These are phyloP conservation scores for Watsonalla binaria DNA, from an alignment of 2,888 invertebrate genomes.

Conservation along the genomic window DNA sequence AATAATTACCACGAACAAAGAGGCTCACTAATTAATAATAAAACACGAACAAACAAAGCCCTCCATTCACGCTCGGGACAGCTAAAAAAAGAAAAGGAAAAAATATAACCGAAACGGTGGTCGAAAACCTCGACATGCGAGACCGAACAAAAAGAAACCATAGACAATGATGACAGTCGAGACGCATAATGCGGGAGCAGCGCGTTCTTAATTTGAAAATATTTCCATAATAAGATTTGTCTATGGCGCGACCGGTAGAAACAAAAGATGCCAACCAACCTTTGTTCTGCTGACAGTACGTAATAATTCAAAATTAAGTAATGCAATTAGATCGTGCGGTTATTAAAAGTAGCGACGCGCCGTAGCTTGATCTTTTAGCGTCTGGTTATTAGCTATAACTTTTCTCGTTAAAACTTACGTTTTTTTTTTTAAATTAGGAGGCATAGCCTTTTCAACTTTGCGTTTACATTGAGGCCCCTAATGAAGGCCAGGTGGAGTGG, in stretches of 20 bases:
- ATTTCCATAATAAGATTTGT: conserved; percentile 79
- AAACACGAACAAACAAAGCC: conserved; percentile 76
- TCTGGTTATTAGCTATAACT: conserved; percentile 65
- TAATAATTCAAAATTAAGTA: conserved; percentile 69
- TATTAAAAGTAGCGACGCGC: conserved; percentile 26
- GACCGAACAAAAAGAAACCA: conserved; percentile 71
- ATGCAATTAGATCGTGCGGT: conserved; percentile 50
- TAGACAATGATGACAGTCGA: conserved; percentile 77
- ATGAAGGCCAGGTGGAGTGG: conserved; percentile 76
- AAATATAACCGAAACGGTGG: conserved; percentile 75
- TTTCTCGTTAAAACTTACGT: conserved; percentile 65
- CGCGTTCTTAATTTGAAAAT: conserved; percentile 78
- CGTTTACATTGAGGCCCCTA: conserved; percentile 68
- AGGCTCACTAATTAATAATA: conserved; percentile 78
- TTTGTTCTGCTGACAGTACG: conserved; percentile 66
- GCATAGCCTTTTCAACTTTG: conserved; percentile 59
- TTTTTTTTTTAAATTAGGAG: conserved; percentile 61
- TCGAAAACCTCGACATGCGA: conserved; percentile 77
- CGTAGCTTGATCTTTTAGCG: conserved; percentile 11
- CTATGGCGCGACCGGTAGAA: conserved; percentile 68
- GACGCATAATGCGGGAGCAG: conserved; percentile 76
- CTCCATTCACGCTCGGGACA: conserved; percentile 74
- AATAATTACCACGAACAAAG: conserved; percentile 78
- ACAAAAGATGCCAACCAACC: conserved; percentile 61
- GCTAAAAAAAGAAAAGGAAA: conserved; percentile 55